phyloP scores from a whole-genome alignment of 2,888 invertebrate species.

The Mayetiola destructor region DNA sequence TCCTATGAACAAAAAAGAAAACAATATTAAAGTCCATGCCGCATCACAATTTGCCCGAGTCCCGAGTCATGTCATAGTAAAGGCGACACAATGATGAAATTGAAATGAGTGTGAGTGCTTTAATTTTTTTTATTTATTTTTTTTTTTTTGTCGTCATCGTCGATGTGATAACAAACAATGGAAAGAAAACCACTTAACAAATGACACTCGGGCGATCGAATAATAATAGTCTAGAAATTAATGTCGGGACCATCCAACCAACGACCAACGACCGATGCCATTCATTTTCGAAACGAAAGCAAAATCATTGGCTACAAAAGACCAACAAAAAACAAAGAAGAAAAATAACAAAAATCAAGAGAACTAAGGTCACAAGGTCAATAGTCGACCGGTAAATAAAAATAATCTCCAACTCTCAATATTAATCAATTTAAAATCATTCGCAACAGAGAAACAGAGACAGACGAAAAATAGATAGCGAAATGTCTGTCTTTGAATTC shows the following conservation, averaged over 20 bases:
- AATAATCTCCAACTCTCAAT: background rate
- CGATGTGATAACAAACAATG: too few relatives aligned
- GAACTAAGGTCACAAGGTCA: slow-evolving; percentile 13
- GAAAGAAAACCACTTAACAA: background rate
- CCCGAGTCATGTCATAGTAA: background rate
- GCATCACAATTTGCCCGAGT: too few relatives aligned
- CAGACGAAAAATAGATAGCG: background rate
- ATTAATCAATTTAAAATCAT: slow-evolving; percentile 1
- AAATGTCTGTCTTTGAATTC: too few relatives aligned
- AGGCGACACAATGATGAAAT: background rate
- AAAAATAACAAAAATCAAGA: too few relatives aligned
- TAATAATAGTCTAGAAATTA: background rate
- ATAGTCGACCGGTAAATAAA: slow-evolving; percentile 7
- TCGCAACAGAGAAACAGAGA: background rate
- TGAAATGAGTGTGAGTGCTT: background rate
- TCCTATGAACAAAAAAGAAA: background rate
- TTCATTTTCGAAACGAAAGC: background rate
- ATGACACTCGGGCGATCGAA: background rate
- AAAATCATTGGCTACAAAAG: background rate
- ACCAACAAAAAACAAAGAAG: background rate
- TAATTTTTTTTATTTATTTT: too few relatives aligned
- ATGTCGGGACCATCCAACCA: too few relatives aligned
- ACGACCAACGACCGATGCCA: background rate
- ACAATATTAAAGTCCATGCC: too few relatives aligned
- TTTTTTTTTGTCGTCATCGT: too few relatives aligned